phyloP scores from a whole-genome alignment of 2,797 vertebrate species.

The Rhabdophis nuchalis region DNA sequence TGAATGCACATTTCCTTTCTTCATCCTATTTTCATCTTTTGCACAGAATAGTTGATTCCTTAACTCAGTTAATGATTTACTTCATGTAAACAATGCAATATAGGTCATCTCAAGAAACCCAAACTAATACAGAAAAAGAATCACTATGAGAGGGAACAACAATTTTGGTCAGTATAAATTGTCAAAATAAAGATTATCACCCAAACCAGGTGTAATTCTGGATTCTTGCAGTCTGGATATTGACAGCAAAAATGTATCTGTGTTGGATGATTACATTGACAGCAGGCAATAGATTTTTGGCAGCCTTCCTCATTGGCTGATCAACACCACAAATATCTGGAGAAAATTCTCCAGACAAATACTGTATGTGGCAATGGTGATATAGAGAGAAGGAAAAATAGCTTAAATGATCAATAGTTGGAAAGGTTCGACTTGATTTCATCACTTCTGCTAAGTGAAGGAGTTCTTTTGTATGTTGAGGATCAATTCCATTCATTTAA shows the following conservation, averaged over 20 bases:
- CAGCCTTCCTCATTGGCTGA: neutral
- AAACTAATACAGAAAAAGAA: neutral
- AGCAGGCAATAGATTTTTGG: neutral
- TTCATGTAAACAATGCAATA: neutral
- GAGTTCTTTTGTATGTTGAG: neutral
- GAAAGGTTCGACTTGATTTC: neutral
- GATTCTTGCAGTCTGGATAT: neutral
- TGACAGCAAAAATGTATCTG: neutral
- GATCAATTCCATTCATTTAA: neutral
- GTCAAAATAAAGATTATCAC: neutral
- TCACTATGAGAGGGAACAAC: neutral
- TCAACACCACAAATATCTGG: neutral
- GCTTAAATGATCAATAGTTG: neutral
- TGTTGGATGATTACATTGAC: neutral
- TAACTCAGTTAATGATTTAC: neutral
- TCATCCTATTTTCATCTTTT: neutral
- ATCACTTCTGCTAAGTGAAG: neutral
- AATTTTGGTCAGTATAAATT: neutral
- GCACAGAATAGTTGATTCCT: neutral
- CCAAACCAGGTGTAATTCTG: neutral
- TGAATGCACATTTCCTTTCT: neutral
- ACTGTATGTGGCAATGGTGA: neutral
- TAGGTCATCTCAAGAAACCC: neutral
- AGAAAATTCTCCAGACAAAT: neutral
- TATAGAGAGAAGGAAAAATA: neutral